A percentile compares a stretch with the other conserved stretches of the same genome.
Conservation (phyloP, 2,888 invertebrate genomes). For the Platerodrilus igneus region DNA sequence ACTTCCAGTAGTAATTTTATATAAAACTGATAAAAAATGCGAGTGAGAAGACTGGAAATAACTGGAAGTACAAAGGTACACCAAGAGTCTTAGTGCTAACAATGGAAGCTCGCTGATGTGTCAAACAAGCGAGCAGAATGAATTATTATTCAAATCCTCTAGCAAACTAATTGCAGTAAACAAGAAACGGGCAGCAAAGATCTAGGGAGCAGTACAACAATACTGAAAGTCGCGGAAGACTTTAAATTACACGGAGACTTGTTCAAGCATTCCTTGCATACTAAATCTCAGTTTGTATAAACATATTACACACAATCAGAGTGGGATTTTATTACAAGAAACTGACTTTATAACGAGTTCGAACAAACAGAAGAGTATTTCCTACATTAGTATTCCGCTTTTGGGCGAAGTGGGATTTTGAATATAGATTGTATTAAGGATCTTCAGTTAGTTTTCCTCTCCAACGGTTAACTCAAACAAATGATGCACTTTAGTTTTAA, state of each 20-base stretch:
- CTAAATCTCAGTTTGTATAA: constrained; percentile 45
- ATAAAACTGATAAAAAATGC: too few species aligned
- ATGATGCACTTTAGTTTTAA: too few species aligned
- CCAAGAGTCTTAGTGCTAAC: constrained; percentile 26
- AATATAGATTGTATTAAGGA: too few species aligned
- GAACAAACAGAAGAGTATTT: constrained; percentile 33
- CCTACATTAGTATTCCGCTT: constrained; percentile 30
- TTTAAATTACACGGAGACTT: constrained; percentile 42
- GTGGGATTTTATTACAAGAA: constrained; percentile 40
- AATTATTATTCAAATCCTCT: constrained; percentile 44
- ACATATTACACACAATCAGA: constrained; percentile 44
- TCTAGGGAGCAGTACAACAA: constrained; percentile 27
- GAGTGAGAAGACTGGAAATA: too few species aligned
- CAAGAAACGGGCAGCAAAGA: constrained; percentile 42
- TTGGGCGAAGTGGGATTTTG: constrained; percentile 10
- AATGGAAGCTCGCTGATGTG: constrained; percentile 38
- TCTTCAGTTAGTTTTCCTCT: too few species aligned
- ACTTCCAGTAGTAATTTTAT: too few species aligned
- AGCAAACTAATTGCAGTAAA: constrained; percentile 44
- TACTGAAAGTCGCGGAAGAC: constrained; percentile 41
- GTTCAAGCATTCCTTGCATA: constrained; percentile 40
- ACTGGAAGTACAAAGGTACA: constrained; percentile 16
- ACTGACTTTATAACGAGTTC: constrained; percentile 41
- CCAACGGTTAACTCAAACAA: too few species aligned
- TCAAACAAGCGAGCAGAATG: constrained; percentile 40